These are phyloP conservation scores for Apogon hyalosoma DNA, from an alignment of 2,797 vertebrate species.

Conservation along the genomic window DNA sequence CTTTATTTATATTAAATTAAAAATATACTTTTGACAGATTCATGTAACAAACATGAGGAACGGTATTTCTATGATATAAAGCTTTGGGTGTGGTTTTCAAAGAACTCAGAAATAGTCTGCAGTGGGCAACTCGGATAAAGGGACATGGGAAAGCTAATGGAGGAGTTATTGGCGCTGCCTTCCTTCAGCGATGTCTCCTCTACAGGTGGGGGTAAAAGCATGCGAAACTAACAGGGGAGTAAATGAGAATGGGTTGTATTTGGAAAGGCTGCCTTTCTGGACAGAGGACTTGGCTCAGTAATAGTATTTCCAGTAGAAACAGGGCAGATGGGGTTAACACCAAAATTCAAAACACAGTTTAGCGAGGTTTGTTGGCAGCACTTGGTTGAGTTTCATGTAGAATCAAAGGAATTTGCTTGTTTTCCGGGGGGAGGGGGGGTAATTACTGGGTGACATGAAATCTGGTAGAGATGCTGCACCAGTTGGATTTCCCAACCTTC, in stretches of 20 bases:
- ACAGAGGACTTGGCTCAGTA: slow-evolving; percentile 67
- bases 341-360: slow-evolving; percentile 29
- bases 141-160: slow-evolving; percentile 26
- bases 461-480: slow-evolving; percentile 3
- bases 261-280: slow-evolving; percentile 45
- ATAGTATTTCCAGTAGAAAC: slow-evolving; percentile 48
- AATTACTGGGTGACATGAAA: slow-evolving; percentile 25
- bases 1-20: slow-evolving; percentile 99
- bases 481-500: not conserved
- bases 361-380: slow-evolving; percentile 56
- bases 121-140: slow-evolving; percentile 35
- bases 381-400: slow-evolving; percentile 47
- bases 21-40: slow-evolving; percentile 99
- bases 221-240: slow-evolving; percentile 61
- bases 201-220: slow-evolving; percentile 50
- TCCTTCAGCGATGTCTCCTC: slow-evolving; percentile 43
- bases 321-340: slow-evolving; percentile 36
- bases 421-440: not conserved
- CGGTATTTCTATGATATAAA: slow-evolving; percentile 95
- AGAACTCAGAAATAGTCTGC: slow-evolving; percentile 58
- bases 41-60: slow-evolving; percentile 99
- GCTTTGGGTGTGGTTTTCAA: slow-evolving; percentile 87
- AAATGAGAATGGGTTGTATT: slow-evolving; percentile 32
- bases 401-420: slow-evolving; percentile 8
- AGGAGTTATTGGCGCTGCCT: slow-evolving; percentile 18